These are phyloP conservation scores for Equus quagga DNA, from an alignment of 2,113 vertebrate species.

Conservation along the genomic window DNA sequence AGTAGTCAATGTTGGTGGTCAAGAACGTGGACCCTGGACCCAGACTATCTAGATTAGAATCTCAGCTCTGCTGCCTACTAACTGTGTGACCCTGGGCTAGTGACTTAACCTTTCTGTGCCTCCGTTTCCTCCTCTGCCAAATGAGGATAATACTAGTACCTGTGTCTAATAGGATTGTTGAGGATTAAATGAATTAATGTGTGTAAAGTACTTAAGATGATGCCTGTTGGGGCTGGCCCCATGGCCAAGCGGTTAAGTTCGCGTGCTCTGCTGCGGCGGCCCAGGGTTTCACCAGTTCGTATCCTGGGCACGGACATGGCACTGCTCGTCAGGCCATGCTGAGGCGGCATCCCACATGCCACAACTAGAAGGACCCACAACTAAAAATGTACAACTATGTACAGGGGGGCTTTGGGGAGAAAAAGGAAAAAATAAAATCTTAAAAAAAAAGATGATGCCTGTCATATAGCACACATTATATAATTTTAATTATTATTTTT, in stretches of 20 bases:
- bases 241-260: too few relatives aligned
- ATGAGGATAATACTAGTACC: background rate
- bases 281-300: too few relatives aligned
- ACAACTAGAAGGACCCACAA: too few relatives aligned
- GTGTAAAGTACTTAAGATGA: background rate
- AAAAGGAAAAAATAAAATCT: too few relatives aligned
- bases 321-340: too few relatives aligned
- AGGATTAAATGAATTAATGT: background rate
- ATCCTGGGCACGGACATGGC: too few relatives aligned
- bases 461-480: background rate
- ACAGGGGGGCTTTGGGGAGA: too few relatives aligned
- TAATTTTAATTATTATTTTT: constrained; percentile 37
- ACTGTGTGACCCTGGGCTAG: background rate
- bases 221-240: background rate
- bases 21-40: background rate
- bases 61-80: background rate
- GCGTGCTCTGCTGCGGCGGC: too few relatives aligned
- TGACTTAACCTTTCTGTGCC: background rate
- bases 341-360: too few relatives aligned
- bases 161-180: background rate
- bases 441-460: background rate
- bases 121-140: background rate
- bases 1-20: background rate
- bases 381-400: too few relatives aligned
- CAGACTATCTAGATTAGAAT: background rate